A percentile compares a stretch with the other conserved stretches of the same genome.
These are phyloP conservation scores for Plestiodon gilberti DNA, from an alignment of 2,113 vertebrate species.

Conservation along the genomic window DNA sequence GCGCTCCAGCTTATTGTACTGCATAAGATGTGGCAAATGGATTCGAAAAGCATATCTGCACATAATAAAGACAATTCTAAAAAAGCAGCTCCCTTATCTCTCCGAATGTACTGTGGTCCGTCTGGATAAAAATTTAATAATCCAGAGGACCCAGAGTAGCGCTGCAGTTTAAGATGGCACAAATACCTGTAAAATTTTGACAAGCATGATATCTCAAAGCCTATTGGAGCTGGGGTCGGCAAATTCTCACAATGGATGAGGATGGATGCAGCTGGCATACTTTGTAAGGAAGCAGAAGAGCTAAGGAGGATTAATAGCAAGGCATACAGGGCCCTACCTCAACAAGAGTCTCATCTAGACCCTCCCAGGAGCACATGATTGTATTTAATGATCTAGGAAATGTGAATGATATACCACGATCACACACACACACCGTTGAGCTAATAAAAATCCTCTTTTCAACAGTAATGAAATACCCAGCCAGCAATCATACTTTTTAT, in stretches of 20 bases:
- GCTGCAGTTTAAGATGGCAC: conserved; percentile 25
- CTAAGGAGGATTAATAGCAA: not conserved
- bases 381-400: not conserved
- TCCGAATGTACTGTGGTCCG: not conserved
- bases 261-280: not conserved
- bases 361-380: not conserved
- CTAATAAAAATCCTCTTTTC: not conserved
- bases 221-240: not conserved
- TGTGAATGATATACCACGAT: not conserved
- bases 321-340: not conserved
- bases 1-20: not conserved
- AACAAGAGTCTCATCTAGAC: not conserved
- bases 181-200: conserved; percentile 28
- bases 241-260: not conserved
- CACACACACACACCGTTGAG: too few species aligned
- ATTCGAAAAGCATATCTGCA: conserved; percentile 30
- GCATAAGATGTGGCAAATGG: conserved; percentile 26
- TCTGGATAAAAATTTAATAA: conserved; percentile 33
- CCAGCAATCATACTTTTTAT: not conserved
- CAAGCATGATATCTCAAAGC: conserved; percentile 20
- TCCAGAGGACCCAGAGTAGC: conserved; percentile 7
- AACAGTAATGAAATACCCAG: not conserved
- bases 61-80: conserved; percentile 24
- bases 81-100: conserved; percentile 14
- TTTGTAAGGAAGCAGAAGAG: not conserved